phyloP scores from a whole-genome alignment of 2,888 invertebrate genomes.

The Byasa hedistus region DNA sequence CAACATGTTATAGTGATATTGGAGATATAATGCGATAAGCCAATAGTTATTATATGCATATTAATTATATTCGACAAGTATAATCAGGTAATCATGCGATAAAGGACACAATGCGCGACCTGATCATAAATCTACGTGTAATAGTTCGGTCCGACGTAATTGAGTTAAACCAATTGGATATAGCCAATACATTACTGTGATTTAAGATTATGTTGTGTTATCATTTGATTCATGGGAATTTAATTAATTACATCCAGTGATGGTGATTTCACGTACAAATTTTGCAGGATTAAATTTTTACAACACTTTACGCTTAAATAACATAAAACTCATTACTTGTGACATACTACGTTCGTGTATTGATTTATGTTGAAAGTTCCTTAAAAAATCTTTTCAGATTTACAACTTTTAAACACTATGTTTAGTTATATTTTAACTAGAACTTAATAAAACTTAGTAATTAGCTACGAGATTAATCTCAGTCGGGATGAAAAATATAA shows the following conservation, averaged over 20 bases:
- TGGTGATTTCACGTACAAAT: too few relatives aligned
- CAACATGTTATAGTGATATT: conserved; percentile 20
- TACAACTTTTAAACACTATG: background rate
- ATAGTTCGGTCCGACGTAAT: conserved; percentile 61
- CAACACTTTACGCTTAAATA: too few relatives aligned
- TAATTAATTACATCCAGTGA: conserved; percentile 27
- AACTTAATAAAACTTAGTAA: conserved; percentile 41
- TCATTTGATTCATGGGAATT: conserved; percentile 31
- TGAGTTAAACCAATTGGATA: conserved; percentile 61
- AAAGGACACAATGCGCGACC: conserved; percentile 45
- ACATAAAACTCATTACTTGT: too few relatives aligned
- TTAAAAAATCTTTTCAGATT: background rate
- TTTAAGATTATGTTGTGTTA: conserved; percentile 42
- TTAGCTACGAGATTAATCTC: conserved; percentile 32
- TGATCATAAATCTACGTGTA: conserved; percentile 59
- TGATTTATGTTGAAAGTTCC: background rate
- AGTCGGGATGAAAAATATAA: conserved; percentile 29
- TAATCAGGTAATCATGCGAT: conserved; percentile 44
- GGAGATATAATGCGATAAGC: conserved; percentile 24
- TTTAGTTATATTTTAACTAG: conserved; percentile 3
- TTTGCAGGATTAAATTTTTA: too few relatives aligned
- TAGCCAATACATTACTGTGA: conserved; percentile 50
- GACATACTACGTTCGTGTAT: background rate
- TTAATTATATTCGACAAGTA: conserved; percentile 38
- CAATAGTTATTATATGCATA: conserved; percentile 21